A percentile compares a stretch with the other conserved stretches of the same genome.
Evolutionary conservation across 1,140 invertebrate species (phyloP).

Genomic region (Procambarus virginalis): DNA sequence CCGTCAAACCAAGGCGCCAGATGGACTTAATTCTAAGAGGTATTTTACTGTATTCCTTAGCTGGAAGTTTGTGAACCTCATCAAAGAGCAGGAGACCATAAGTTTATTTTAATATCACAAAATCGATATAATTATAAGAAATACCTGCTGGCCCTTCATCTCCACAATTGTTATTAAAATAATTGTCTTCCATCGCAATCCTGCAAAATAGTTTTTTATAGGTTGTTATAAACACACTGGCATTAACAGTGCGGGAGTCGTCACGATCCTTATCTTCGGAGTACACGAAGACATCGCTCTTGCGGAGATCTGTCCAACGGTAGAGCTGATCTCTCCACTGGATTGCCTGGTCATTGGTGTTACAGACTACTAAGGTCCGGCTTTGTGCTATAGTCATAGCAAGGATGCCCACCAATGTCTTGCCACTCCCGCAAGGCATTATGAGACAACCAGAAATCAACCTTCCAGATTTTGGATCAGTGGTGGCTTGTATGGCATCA

Average conservation of each 20-base stretch:
- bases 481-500: not conserved
- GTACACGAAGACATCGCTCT: not conserved
- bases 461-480: not conserved
- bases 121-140: no score
- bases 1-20: conserved; percentile 31
- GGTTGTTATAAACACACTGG: not conserved
- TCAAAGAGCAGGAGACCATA: conserved; percentile 19
- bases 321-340: conserved; percentile 9
- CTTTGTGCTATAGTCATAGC: not conserved
- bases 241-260: not conserved
- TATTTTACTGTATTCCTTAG: not conserved
- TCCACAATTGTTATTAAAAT: no score
- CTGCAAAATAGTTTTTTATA: not conserved
- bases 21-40: not conserved
- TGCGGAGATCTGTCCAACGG: not conserved
- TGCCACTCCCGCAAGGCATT: conserved; percentile 35
- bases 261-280: not conserved
- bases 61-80: conserved; percentile 34
- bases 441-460: conserved; percentile 1
- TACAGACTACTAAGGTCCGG: conserved; percentile 12
- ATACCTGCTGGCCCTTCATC: no score
- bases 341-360: conserved; percentile 15
- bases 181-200: not conserved
- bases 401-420: conserved; percentile 30
- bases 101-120: not conserved